These are phyloP conservation scores for Pecten maximus DNA, from an alignment of 2,888 invertebrate genomes.

Conservation along the genomic window DNA sequence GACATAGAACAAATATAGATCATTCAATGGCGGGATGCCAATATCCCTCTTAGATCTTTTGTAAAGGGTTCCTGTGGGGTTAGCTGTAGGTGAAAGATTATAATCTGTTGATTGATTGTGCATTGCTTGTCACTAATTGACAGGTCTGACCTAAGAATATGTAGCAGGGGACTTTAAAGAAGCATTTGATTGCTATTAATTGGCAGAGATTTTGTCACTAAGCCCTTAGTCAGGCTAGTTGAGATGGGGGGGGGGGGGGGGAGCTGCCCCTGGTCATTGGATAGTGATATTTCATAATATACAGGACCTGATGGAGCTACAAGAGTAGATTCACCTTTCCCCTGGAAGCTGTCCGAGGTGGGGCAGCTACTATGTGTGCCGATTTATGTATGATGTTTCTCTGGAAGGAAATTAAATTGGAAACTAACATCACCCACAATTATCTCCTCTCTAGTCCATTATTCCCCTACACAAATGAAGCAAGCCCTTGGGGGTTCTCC, in stretches of 20 bases:
- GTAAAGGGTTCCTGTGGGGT: too few species aligned
- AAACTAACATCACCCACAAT: slow-evolving; percentile 20
- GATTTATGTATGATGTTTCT: slow-evolving; percentile 16
- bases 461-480: background rate
- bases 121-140: background rate
- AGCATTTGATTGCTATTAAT: background rate
- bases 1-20: too few species aligned
- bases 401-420: slow-evolving; percentile 30
- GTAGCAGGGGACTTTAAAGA: too few species aligned
- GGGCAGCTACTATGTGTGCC: background rate
- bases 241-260: background rate
- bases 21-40: too few species aligned
- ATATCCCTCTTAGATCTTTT: too few species aligned
- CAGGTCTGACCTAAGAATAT: background rate
- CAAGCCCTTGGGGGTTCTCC: background rate
- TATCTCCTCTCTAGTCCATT: background rate
- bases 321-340: background rate
- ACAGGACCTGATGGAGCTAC: background rate
- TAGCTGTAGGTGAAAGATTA: background rate
- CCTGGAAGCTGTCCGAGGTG: background rate
- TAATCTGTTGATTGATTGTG: too few species aligned
- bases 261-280: background rate
- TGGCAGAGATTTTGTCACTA: background rate
- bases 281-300: background rate
- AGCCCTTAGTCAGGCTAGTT: background rate